Evolutionary conservation across 2,888 invertebrate species (phyloP), one percentile per base, ranked within the genome.

Genomic region (Drosophila histrio): DNA sequence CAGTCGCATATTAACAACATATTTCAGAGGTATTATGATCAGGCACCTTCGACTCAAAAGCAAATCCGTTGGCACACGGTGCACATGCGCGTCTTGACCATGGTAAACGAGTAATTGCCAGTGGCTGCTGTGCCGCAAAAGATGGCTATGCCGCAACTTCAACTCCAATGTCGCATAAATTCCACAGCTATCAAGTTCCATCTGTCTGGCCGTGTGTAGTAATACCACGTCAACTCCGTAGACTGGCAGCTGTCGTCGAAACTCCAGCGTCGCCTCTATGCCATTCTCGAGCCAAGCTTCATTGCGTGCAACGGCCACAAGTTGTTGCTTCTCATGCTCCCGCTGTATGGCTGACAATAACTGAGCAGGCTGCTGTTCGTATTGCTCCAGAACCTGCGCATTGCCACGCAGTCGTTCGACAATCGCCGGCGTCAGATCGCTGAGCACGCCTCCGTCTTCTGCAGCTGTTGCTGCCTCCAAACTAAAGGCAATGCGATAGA

Each of bases 241-340:
- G 2, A 24, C 47, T 2, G 90, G 90, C 44, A 90, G 28, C 5
- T 82, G 69, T 0, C 71, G 49, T 6, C 53, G 72, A 34, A 77
- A 91, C 24, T 79, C 76, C 0, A 91, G 6, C 0, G 54, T 50
- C 0, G 86, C 82, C 13, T 75, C 62, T 2, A 87, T 49, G 2
- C n/a, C 19, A 3, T 21, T 36, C 6, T 46, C 82, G 2, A 26
- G 72, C 65, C 15, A 72, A 34, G 44, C 68, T 75, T 21, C 81
- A 59, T 36, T 78, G 32, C 65, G 67, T 3, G 72, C 78, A 11
- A 91, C 77, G 1, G 90, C 75, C 21, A 91, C 67, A 0, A 91
- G 66, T 30, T 91, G 89, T 41, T 91, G 91, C 24, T 89, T 89
- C 26, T 77, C 69, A 28, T 84, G 85, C 61, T 91, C 90, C 11